These are phyloP conservation scores for Cordilura impudica DNA, from an alignment of 2,888 invertebrate species.

Conservation along the genomic window DNA sequence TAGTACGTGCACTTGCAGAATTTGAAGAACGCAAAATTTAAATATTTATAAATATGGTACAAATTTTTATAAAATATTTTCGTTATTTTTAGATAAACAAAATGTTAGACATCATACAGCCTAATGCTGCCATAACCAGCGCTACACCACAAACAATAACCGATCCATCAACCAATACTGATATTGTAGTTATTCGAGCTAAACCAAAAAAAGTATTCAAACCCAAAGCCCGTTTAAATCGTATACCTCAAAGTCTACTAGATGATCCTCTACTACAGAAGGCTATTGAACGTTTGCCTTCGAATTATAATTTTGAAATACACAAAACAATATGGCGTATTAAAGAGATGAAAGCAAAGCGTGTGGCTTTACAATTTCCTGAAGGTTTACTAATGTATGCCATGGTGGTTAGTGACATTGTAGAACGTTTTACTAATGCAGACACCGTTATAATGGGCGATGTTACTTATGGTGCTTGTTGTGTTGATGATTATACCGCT, in stretches of 20 bases:
- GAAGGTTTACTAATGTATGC: constrained; percentile 96
- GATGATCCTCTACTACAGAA: constrained; percentile 86
- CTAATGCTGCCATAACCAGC: constrained; percentile 41
- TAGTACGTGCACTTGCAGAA: no score
- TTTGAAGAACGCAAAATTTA: no score
- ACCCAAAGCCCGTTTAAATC: constrained; percentile 85
- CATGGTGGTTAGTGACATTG: constrained; percentile 94
- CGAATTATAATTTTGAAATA: constrained; percentile 98
- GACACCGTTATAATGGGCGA: constrained; percentile 98
- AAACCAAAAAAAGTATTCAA: constrained; percentile 90
- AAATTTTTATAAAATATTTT: neutral
- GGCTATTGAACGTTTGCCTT: constrained; percentile 87
- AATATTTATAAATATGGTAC: neutral
- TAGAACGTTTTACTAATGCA: constrained; percentile 91
- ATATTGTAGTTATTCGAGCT: constrained; percentile 84
- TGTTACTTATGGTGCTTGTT: constrained; percentile 99
- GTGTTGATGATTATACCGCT: constrained; percentile 97
- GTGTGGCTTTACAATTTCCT: constrained; percentile 97
- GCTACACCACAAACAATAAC: constrained; percentile 5
- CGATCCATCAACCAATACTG: constrained; percentile 48
- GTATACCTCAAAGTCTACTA: constrained; percentile 88
- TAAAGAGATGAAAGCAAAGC: constrained; percentile 87
- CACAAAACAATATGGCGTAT: constrained; percentile 99
- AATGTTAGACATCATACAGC: constrained; percentile 73
- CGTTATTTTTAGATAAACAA: constrained; percentile 32